These are phyloP conservation scores for Rachycentron canadum DNA, from an alignment of 2,797 vertebrate species.

Conservation along the genomic window DNA sequence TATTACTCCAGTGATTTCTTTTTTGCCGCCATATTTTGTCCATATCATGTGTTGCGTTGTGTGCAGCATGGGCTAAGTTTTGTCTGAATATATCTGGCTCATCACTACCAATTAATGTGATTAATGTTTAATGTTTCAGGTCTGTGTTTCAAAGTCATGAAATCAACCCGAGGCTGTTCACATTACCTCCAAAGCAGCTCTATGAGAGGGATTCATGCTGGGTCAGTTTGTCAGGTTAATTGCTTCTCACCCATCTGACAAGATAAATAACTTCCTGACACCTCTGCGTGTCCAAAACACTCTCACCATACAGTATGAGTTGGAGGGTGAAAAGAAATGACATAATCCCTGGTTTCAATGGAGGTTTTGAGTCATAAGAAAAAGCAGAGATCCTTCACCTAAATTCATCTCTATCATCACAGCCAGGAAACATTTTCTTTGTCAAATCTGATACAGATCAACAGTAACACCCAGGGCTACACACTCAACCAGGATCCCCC, in stretches of 20 bases:
- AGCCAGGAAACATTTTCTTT: background rate
- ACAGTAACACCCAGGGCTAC: background rate
- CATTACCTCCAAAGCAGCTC: slow-evolving; percentile 1
- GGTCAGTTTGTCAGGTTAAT: background rate
- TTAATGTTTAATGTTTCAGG: background rate
- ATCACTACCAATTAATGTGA: background rate
- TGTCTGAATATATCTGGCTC: too few relatives aligned
- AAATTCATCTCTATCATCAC: background rate
- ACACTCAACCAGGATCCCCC: background rate
- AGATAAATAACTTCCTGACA: background rate
- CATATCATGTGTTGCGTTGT: background rate
- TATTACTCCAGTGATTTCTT: background rate
- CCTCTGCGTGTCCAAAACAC: too few relatives aligned
- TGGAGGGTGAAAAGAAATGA: background rate
- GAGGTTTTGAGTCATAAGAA: background rate
- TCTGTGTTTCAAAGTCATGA: background rate
- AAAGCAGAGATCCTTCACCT: background rate
- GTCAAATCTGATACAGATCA: background rate
- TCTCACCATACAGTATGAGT: too few relatives aligned
- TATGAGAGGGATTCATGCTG: background rate
- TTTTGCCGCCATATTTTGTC: too few relatives aligned
- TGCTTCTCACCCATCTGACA: background rate
- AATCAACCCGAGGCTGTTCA: background rate
- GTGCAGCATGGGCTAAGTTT: too few relatives aligned
- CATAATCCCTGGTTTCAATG: background rate